phyloP scores from a whole-genome alignment of 2,113 vertebrate genomes.

The Tupaia chinensis region DNA sequence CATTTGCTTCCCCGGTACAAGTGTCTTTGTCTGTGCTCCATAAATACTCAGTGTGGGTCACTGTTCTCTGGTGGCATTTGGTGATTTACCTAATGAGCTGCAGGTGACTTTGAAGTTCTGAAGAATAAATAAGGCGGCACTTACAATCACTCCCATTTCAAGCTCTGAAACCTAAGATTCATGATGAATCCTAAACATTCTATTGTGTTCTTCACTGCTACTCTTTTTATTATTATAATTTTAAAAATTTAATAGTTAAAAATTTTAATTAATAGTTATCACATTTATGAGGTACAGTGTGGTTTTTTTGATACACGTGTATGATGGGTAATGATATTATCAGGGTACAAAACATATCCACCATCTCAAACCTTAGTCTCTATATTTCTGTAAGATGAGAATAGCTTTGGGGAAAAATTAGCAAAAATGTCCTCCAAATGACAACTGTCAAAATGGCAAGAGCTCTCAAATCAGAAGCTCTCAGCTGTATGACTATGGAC shows the following conservation, averaged over 20 bases:
- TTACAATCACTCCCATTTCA: neutral
- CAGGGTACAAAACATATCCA: no score
- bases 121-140: rapidly evolving
- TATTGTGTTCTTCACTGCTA: neutral
- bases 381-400: neutral
- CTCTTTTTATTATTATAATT: neutral
- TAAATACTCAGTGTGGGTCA: rapidly evolving
- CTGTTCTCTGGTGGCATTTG: neutral
- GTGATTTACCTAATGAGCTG: neutral
- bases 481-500: neutral
- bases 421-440: neutral
- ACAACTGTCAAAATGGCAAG: neutral
- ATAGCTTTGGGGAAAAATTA: neutral
- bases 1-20: neutral
- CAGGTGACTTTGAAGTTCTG: neutral
- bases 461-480: neutral
- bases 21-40: rapidly evolving
- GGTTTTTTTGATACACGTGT: no score
- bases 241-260: no score
- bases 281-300: no score
- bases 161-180: neutral
- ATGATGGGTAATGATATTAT: no score
- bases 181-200: neutral
- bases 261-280: no score
- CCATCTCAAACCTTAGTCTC: no score